phyloP scores from a whole-genome alignment of 2,113 vertebrate genomes.

The Leptosomus discolor region DNA sequence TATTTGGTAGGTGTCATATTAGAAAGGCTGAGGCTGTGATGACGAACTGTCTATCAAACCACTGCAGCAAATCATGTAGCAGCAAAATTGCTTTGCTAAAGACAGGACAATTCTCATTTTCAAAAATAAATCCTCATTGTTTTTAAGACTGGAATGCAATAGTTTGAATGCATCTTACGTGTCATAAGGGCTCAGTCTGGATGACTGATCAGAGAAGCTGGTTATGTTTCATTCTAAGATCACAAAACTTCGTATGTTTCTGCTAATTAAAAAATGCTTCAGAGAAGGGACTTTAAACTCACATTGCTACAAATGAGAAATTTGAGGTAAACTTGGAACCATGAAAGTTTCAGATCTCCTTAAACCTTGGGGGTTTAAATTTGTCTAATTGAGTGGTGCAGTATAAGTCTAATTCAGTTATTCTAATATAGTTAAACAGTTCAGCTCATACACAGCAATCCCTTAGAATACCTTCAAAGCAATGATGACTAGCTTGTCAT shows the following conservation, averaged over 20 bases:
- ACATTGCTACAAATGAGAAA: neutral
- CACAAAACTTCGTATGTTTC: neutral
- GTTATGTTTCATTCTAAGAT: neutral
- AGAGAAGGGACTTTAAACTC: neutral
- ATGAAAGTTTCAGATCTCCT: neutral
- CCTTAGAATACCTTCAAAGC: neutral
- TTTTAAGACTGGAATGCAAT: neutral
- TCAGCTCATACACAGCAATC: neutral
- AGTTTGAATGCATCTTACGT: neutral
- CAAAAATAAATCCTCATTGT: neutral
- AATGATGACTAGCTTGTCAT: neutral
- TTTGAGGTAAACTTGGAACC: neutral
- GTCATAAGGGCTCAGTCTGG: neutral
- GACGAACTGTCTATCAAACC: neutral
- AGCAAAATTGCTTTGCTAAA: neutral
- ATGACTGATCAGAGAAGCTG: neutral
- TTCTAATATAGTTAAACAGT: neutral
- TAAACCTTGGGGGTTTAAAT: neutral
- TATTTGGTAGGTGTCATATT: neutral
- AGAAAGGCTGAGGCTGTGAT: neutral
- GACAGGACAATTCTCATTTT: neutral
- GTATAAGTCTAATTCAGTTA: neutral
- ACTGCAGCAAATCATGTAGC: neutral
- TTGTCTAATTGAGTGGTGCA: neutral
- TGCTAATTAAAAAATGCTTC: neutral